Evolutionary conservation across 2,113 vertebrate species (phyloP), one percentile per base, ranked within the genome.

Genomic region (Pluvianellus socialis): DNA sequence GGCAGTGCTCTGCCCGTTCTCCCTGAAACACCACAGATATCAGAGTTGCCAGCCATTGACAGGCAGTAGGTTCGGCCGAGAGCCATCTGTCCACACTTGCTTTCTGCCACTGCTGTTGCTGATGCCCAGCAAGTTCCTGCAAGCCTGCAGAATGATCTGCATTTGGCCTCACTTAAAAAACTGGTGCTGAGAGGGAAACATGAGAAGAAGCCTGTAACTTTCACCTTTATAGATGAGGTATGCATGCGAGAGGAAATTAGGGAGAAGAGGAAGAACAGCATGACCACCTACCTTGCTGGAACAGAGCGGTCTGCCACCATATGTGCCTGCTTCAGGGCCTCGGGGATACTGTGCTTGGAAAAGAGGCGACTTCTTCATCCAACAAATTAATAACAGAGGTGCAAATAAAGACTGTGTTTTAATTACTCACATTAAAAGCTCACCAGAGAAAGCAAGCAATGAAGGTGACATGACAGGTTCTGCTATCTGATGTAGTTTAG

Each of bases 1-100:
- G 91, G 86, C 95, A 95, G 61, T 42, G 70, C 40, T 91, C 83
- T 74, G 56, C 66, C 87, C 2, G 0, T 75, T 95, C 86, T 91
- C 83, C 80, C 91, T 65, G 72, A 79, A 89, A 90, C 62, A 65
- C 76, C 77, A 88, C 44, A 79, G 88, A 81, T 67, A 73, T 0
- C 1, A 5, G 62, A 85, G 61, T 15, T 94, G 95, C 88, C 97
- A 97, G 95, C 76, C 92, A 91, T 61, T 79, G 94, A 92, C 77
- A 96, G 70, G 94, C 91, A 94, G 92, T 66, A 94, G 70, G 7
- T 49, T 92, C 8, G 15, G 86, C 92, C 33, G 6, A 61, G 73
- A 95, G 74, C 91, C 96, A 95, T 96, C 91, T 96, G 96, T 79
- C 95, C 76, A 50, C 6, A 4, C 44, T 93, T 42, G 9, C 59